A percentile compares a stretch with the other conserved stretches of the same genome.
These are phyloP conservation scores for Nicator chloris DNA, from an alignment of 2,113 vertebrate species.

Conservation along the genomic window DNA sequence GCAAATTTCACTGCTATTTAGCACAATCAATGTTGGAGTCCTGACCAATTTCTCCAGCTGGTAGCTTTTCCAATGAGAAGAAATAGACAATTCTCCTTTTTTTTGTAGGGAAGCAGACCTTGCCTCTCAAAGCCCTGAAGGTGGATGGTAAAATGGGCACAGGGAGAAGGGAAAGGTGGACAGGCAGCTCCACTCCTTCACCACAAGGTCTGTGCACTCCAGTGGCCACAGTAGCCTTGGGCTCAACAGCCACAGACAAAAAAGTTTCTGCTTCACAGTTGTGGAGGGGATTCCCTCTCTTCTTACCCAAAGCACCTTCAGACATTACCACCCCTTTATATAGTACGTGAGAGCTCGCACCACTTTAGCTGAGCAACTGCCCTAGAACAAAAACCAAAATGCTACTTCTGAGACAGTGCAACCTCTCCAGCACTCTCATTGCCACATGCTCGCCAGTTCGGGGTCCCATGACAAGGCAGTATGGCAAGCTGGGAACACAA, in stretches of 20 bases:
- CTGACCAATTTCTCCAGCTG: background rate
- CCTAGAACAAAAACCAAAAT: background rate
- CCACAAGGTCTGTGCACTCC: background rate
- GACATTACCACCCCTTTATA: background rate
- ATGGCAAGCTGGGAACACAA: background rate
- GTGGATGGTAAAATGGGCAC: background rate
- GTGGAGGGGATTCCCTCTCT: background rate
- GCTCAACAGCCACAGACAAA: background rate
- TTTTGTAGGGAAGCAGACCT: background rate
- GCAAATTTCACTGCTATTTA: conserved; percentile 26
- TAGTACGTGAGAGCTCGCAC: rapidly evolving
- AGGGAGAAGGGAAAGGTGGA: background rate
- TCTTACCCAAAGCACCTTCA: background rate
- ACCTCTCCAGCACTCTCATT: background rate
- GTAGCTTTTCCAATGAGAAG: background rate
- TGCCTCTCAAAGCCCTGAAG: background rate
- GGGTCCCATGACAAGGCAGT: background rate
- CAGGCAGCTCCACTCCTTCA: background rate
- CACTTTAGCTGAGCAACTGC: background rate
- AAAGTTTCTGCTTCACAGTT: background rate
- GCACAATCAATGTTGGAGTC: background rate
- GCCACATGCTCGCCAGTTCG: background rate
- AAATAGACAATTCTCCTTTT: background rate
- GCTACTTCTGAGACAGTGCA: background rate
- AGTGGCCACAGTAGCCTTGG: rapidly evolving